Percentiles rank a stretch among this genome's conserved stretches.
Conservation (phyloP, 2,888 invertebrate genomes). For the Cyclophora albipunctata region DNA sequence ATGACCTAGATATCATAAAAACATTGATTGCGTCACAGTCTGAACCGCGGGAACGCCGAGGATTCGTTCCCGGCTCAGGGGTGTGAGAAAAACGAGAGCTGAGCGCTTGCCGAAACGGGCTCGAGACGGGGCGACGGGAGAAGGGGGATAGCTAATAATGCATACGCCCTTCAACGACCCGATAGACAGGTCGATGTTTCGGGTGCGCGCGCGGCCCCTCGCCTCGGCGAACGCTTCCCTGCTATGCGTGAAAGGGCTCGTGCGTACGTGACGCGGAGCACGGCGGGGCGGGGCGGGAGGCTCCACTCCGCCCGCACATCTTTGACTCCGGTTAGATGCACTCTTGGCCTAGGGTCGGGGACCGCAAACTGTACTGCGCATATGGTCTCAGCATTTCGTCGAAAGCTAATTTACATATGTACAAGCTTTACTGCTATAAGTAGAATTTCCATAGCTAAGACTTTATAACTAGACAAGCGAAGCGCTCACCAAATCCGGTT, state of each 20-base stretch:
- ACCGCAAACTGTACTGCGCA: conserved; percentile 41
- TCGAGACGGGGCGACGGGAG: conserved; percentile 28
- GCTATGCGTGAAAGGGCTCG: conserved; percentile 49
- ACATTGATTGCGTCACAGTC: conserved; percentile 29
- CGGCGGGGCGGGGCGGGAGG: conserved; percentile 37
- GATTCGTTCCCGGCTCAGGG: conserved; percentile 22
- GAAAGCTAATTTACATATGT: conserved; percentile 39
- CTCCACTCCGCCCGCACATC: conserved; percentile 48
- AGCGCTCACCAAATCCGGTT: conserved; percentile 54
- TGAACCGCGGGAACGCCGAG: conserved; percentile 23
- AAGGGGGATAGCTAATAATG: conserved; percentile 56
- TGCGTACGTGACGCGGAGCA: conserved; percentile 58
- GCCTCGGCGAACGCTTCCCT: conserved; percentile 28
- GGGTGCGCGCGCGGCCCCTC: conserved; percentile 59
- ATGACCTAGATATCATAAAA: conserved; percentile 51
- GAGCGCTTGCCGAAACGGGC: conserved; percentile 18
- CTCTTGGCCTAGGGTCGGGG: conserved; percentile 44
- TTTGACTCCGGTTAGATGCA: conserved; percentile 48
- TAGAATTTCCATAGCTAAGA: conserved; percentile 27
- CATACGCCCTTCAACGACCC: conserved; percentile 61
- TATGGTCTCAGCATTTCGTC: conserved; percentile 28
- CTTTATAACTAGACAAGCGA: conserved; percentile 35
- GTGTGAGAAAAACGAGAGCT: conserved; percentile 35
- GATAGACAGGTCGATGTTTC: conserved; percentile 40
- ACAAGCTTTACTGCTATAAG: conserved; percentile 28